Evolutionary conservation across 2,888 invertebrate genomes (phyloP), one percentile per base, ranked within the genome.

Genomic region (Drosophila eohydei): DNA sequence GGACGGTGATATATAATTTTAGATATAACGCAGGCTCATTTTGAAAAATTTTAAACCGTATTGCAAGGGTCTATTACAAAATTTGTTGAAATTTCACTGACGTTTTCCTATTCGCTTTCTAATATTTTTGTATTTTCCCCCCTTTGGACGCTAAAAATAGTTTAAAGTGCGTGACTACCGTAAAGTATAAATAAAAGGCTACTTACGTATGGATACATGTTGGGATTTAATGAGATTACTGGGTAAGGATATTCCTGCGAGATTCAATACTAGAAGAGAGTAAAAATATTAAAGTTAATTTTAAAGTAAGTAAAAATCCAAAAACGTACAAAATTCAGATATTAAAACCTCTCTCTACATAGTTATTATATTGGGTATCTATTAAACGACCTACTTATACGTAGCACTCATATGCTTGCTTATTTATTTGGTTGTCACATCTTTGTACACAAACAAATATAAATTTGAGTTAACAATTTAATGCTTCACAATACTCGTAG

Each of bases 181-280:
- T n/a, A 50, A 50, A 36, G 48, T 9, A 12, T 30, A 58, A 21
- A 32, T 54, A 54, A 28, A 40, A 12, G 8, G 34, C 9, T 81
- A 87, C 84, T 84, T 84, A 84, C 84, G 59, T 68, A 87, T 54
- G 85, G 76, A 78, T 74, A 84, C 84, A 84, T 67, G 21, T 78
- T 30, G 56, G 7, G n/a, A 68, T 34, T 21, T 28, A 52, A 41
- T 78, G 78, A 81, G 75, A 74, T 83, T 76, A 52, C 59, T 75
- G 64, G 56, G 43, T 61, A 57, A 52, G 66, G 56, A 48, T 44
- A 44, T 69, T 75, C 75, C 80, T 71, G 51, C 80, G 70, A 84
- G 85, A 84, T 82, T 84, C 79, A 68, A 70, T 58, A 61, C 85
- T 87, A 85, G 26, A 84, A 86, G 36, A 61, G 40, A 16, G 1